Base-by-base conservation (phyloP, 2,113 vertebrate genomes). In the Nesogale talazaci region DNA sequence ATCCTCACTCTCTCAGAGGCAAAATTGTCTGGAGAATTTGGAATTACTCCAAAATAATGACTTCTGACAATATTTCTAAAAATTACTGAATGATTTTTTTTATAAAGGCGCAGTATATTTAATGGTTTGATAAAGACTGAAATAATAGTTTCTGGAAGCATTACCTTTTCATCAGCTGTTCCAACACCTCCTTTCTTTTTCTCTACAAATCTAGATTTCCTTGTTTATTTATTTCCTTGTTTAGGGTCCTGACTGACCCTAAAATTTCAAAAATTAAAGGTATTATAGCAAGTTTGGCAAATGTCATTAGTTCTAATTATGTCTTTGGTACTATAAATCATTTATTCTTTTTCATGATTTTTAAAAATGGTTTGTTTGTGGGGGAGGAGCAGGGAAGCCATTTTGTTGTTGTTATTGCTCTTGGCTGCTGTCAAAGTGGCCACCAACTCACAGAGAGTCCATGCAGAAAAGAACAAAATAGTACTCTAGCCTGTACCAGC, bases 141-240 rank as follows among this genome's bases (percentile, higher is more conserved):
- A 4, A 0, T 3, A 1, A 29, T 46, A 12, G 11, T 59, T 61
- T 61, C 92, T 84, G 76, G 83, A 57, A 22, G 20, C n/a, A 10
- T 29, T 1, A 15, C 36, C 14, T n/a, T 56, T 23, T 29, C 25
- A 5, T 65, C 52, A 0, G 0, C 27, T 12, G 11, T 23, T 2
- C 4, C 0, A 17, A 2, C 29, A 0, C 2, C n/a, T 34, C 7
- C 10, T 0, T 8, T 0, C 25, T 9, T 42, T 4, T 29, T 63
- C 15, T 34, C 70, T 2, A 3, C 27, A 19, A 40, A 42, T 29
- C 46, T 5, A 52, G 46, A 52, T 52, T 52, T 5, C 46, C 46
- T 52, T 52, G 46, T 52, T 52, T 52, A 52, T 52, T 11, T n/a
- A n/a, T n/a, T n/a, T n/a, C 56, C 56, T 16, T 57, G 56, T 57